phyloP scores from a whole-genome alignment of 2,888 invertebrate species.

The Syritta pipiens region DNA sequence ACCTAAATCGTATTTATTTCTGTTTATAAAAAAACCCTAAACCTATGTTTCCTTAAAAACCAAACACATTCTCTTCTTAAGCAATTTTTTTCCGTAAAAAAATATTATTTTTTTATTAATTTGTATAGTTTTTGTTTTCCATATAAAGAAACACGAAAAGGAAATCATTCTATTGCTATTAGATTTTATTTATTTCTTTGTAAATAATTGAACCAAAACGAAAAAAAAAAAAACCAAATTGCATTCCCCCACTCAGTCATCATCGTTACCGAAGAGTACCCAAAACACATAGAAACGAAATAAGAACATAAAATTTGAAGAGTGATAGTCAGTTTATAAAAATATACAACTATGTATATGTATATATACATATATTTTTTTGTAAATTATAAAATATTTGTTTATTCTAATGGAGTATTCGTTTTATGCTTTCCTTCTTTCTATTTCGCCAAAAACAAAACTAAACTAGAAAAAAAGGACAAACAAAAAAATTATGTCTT shows the following conservation, averaged over 20 bases:
- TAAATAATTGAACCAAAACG: neutral
- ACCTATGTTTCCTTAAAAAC: conserved; percentile 58
- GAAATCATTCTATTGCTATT: conserved; percentile 11
- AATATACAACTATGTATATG: conserved; percentile 10
- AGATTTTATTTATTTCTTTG: neutral
- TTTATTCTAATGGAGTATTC: conserved; percentile 55
- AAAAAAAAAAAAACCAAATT: neutral
- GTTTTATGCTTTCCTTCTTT: conserved; percentile 30
- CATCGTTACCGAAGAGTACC: neutral
- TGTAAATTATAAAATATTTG: conserved; percentile 57
- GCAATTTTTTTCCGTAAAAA: conserved; percentile 54
- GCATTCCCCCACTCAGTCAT: conserved; percentile 4
- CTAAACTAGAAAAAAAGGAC: too few species aligned
- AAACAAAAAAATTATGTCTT: neutral
- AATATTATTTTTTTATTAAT: conserved; percentile 34
- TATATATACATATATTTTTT: conserved; percentile 4
- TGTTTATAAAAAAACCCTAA: conserved; percentile 66
- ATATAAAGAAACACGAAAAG: too few species aligned
- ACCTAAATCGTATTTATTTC: conserved; percentile 58
- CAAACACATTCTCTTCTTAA: conserved; percentile 49
- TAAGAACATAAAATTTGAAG: neutral
- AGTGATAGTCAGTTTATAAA: conserved; percentile 45
- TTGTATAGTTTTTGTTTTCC: neutral
- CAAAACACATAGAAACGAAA: neutral
- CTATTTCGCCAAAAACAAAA: conserved; percentile 12